These are phyloP conservation scores for Oreotrochilus melanogaster DNA, from an alignment of 2,113 vertebrate species.

Conservation along the genomic window DNA sequence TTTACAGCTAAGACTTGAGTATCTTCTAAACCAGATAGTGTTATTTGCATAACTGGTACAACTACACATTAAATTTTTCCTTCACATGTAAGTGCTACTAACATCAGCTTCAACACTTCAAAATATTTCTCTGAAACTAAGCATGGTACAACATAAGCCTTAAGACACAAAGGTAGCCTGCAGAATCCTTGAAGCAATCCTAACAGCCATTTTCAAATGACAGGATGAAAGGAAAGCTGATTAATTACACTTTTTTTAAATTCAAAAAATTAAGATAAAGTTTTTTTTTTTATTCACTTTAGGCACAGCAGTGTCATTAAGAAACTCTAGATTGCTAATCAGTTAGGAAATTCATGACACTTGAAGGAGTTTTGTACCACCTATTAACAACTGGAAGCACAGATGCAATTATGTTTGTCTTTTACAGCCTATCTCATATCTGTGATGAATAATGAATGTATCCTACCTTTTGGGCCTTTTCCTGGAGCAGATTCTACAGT, in stretches of 20 bases:
- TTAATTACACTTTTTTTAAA: neutral
- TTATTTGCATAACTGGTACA: neutral
- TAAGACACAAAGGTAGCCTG: neutral
- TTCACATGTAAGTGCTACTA: neutral
- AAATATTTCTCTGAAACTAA: neutral
- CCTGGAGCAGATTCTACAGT: conserved; percentile 87
- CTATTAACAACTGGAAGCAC: rapidly evolving
- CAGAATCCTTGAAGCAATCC: neutral
- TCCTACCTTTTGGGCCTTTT: conserved; percentile 93
- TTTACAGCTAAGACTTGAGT: neutral
- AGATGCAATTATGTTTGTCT: neutral
- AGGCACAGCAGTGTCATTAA: neutral
- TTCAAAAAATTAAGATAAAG: neutral
- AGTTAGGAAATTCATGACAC: neutral
- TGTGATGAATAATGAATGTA: neutral
- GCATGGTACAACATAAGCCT: neutral
- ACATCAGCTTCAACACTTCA: neutral
- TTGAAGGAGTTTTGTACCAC: neutral
- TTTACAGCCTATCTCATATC: neutral
- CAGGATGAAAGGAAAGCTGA: neutral
- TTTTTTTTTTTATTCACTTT: neutral
- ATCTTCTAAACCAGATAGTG: neutral
- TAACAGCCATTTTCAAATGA: neutral
- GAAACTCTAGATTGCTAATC: neutral
- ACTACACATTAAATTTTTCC: neutral